A percentile compares a stretch with the other conserved stretches of the same genome.
Conservation (phyloP, 1,140 invertebrate genomes). For the Papilio aristodemus region DNA sequence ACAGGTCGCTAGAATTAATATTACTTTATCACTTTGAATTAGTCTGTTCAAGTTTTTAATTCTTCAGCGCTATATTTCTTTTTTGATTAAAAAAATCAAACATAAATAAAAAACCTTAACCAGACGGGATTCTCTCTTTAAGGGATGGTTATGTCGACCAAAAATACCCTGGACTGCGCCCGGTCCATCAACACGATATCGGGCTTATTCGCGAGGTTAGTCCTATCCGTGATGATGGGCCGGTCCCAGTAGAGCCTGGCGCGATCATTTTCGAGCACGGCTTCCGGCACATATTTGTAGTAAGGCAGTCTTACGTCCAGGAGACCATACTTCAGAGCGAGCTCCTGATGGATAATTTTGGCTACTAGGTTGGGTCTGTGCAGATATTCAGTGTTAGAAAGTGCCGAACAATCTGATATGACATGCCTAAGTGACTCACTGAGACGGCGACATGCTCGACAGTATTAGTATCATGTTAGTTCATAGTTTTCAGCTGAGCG, state of each 20-base stretch:
- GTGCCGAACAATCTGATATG: not conserved
- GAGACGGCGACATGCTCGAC: too few relatives aligned
- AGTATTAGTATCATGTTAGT: too few relatives aligned
- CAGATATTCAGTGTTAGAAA: constrained; percentile 11
- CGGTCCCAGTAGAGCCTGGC: not conserved
- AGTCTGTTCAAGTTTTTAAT: not conserved
- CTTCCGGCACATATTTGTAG: not conserved
- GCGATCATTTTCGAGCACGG: not conserved
- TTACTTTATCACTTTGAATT: not conserved
- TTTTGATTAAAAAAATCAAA: too few relatives aligned
- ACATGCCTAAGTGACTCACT: not conserved
- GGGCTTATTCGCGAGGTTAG: not conserved
- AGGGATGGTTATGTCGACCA: too few relatives aligned
- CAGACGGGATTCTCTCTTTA: not conserved
- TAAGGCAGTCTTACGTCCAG: not conserved
- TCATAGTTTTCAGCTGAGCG: too few relatives aligned
- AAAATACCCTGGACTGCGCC: not conserved
- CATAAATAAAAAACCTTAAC: too few relatives aligned
- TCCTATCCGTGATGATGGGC: not conserved
- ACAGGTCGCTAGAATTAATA: constrained; percentile 50
- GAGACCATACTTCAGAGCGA: constrained; percentile 33
- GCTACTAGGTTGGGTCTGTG: constrained; percentile 32
- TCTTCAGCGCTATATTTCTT: too few relatives aligned
- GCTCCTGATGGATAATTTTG: constrained; percentile 27
- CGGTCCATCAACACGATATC: not conserved